A percentile compares a stretch with the other conserved stretches of the same genome.
Evolutionary conservation across 2,888 invertebrate genomes (phyloP).

Genomic region (Elysia crispata): DNA sequence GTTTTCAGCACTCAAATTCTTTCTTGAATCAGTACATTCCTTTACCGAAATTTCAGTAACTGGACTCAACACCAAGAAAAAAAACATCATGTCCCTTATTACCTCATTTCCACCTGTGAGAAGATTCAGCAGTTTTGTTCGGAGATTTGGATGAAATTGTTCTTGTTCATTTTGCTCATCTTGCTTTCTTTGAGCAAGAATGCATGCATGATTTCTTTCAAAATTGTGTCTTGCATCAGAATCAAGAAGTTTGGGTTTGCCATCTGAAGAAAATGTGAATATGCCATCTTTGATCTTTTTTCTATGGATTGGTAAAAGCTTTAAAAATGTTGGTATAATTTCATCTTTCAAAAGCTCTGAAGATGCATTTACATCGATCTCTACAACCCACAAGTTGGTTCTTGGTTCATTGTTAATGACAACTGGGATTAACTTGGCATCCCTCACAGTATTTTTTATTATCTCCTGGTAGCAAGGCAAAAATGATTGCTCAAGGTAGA

Average conservation of each 20-base stretch:
- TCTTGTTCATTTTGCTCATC: conserved; percentile 11
- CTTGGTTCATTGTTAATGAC: background rate
- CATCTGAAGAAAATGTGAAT: conserved; percentile 40
- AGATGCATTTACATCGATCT: conserved; percentile 57
- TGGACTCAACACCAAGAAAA: conserved; percentile 55
- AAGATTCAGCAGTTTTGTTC: conserved; percentile 53
- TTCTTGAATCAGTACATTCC: conserved; percentile 36
- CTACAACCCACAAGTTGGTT: conserved; percentile 50
- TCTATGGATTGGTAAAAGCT: conserved; percentile 2
- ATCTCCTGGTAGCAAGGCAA: conserved; percentile 50
- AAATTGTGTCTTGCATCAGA: conserved; percentile 10
- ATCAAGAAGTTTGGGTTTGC: conserved; percentile 30
- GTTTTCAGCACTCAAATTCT: conserved; percentile 23
- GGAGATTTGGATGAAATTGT: conserved; percentile 42
- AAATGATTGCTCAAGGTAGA: conserved; percentile 46
- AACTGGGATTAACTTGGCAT: conserved; percentile 56
- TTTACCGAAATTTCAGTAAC: conserved; percentile 43
- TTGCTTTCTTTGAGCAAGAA: conserved; percentile 18
- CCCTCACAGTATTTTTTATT: conserved; percentile 52
- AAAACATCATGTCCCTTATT: conserved; percentile 52
- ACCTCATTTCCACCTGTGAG: conserved; percentile 52
- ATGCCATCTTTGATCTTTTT: conserved; percentile 29
- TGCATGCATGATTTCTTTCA: conserved; percentile 30
- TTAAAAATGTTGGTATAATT: conserved; percentile 48
- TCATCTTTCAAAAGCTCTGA: conserved; percentile 46